phyloP scores from a whole-genome alignment of 2,797 vertebrate species.

The Anguilla anguilla region DNA sequence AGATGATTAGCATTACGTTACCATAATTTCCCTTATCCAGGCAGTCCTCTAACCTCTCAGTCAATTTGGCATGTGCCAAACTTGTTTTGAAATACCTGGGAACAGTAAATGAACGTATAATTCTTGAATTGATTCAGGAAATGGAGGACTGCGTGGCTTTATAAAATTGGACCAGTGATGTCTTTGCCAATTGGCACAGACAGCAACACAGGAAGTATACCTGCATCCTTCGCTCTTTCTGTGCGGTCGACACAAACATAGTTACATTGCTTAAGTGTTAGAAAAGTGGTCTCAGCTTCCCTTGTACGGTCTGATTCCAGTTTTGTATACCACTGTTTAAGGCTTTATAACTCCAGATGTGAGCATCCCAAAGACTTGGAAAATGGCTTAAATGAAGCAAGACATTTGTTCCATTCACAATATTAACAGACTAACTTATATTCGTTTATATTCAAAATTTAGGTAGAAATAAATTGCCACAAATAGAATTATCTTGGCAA shows the following conservation, averaged over 20 bases:
- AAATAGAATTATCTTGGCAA: too few relatives aligned
- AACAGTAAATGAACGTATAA: background rate
- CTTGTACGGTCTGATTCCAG: slow-evolving; percentile 32
- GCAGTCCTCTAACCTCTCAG: background rate
- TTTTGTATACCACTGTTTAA: slow-evolving; percentile 33
- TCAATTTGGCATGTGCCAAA: background rate
- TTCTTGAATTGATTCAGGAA: background rate
- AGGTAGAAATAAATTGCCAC: too few relatives aligned
- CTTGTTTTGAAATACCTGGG: background rate
- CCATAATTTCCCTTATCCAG: too few relatives aligned
- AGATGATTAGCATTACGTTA: too few relatives aligned
- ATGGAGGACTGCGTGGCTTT: background rate
- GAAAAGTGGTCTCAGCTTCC: background rate
- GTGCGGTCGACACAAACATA: background rate
- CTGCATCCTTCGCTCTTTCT: background rate
- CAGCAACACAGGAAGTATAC: background rate
- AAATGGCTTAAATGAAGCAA: too few relatives aligned
- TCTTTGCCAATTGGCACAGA: background rate
- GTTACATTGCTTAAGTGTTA: background rate
- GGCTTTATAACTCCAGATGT: too few relatives aligned
- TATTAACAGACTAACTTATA: too few relatives aligned
- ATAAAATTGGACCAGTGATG: background rate
- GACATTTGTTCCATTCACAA: too few relatives aligned
- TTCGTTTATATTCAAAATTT: too few relatives aligned
- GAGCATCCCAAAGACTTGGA: too few relatives aligned